Base-by-base conservation (phyloP, 92 coral and sea anemone genomes). In the Phenganax subtilis region DNA sequence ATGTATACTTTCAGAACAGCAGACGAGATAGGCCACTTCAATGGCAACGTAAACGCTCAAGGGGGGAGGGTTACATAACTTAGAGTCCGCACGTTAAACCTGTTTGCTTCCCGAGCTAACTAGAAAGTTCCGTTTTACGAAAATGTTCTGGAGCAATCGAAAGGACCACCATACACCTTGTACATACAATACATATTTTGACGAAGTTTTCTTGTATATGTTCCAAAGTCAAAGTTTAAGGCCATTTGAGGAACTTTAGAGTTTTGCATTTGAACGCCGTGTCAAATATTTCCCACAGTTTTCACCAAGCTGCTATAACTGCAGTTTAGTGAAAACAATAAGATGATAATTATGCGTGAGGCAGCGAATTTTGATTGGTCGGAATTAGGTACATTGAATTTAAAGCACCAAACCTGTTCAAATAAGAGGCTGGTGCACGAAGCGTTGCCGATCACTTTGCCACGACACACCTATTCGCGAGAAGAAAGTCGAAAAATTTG, bases 391-490 rank as follows among this genome's bases (percentile, higher is more conserved):
- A 53, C 20, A 27, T 20, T 51, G 51, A 63, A 79, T 79, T 63
- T 79, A 79, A 79, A 79, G 75, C 62, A 65, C 83, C 63, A 51
- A 30, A 17, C 15, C n/a, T 44, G 80, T 54, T 10, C 25, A 52
- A 58, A 76, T 79, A 79, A 79, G 74, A 63, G 57, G 10, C 47
- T 61, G 72, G 74, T 51, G 59, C 52, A 27, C 7, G 74, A 27
- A 52, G 28, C 74, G 16, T 51, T 47, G 83, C 57, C 56, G 74
- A 79, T 62, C 83, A 79, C 83, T 79, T 79, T 58, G 83, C 51
- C 73, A 59, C 55, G 83, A 29, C 83, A 79, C 83, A 65, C 83
- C 83, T 79, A 59, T 53, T 60, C 28, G 28, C 61, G 10, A 20
- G 57, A 6, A 63, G 83, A 53, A 54, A 75, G 80, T 16, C 80